These are phyloP conservation scores for Tipula vernalis DNA, from an alignment of 2,888 invertebrate species.

Conservation along the genomic window DNA sequence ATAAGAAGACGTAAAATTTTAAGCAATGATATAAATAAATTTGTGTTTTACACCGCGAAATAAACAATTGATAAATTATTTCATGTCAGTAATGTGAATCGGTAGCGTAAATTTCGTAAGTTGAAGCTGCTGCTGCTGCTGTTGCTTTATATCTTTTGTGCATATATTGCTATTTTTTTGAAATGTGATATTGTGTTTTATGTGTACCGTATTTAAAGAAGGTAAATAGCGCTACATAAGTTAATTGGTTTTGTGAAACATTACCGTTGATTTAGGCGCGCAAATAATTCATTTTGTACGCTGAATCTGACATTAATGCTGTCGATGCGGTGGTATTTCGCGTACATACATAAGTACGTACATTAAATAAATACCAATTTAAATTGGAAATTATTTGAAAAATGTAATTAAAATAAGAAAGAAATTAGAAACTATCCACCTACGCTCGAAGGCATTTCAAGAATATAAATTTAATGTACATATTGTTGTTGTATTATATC, in stretches of 20 bases:
- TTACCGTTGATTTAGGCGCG: background rate
- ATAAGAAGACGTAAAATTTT: background rate
- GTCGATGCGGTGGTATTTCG: background rate
- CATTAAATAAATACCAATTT: background rate
- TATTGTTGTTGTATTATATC: background rate
- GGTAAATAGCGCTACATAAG: background rate
- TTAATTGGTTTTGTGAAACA: background rate
- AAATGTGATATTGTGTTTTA: background rate
- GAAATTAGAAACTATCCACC: constrained; percentile 4
- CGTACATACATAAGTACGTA: background rate
- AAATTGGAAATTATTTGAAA: background rate
- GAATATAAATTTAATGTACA: background rate
- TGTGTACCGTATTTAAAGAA: background rate
- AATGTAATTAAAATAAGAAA: constrained; percentile 1
- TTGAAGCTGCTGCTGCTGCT: background rate
- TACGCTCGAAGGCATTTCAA: background rate
- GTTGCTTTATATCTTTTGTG: background rate
- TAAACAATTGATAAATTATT: background rate
- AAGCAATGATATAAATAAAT: background rate
- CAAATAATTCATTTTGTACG: background rate
- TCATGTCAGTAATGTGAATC: background rate
- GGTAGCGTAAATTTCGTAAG: background rate
- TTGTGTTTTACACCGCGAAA: background rate
- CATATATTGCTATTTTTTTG: background rate
- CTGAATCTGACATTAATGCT: background rate